These are phyloP conservation scores for Pyrochroa serraticornis DNA, from an alignment of 2,888 invertebrate species.

Conservation along the genomic window DNA sequence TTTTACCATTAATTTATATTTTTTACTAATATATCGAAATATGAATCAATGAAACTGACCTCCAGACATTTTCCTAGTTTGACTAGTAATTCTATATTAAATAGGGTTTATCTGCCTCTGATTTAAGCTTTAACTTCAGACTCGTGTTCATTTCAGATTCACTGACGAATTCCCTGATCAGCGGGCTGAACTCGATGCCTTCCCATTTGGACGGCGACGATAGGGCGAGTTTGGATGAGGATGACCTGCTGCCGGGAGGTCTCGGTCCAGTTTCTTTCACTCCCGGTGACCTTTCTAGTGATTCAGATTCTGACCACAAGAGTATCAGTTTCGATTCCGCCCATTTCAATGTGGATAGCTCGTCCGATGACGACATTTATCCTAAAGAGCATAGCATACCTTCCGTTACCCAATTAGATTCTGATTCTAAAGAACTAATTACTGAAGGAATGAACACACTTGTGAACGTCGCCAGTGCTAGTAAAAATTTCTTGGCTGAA, in stretches of 20 bases:
- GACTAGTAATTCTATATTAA: too few species aligned
- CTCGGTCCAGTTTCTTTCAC: constrained; percentile 30
- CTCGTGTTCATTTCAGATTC: constrained; percentile 49
- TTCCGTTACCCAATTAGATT: constrained; percentile 26
- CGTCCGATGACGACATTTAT: constrained; percentile 52
- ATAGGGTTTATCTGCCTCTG: too few species aligned
- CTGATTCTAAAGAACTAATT: constrained; percentile 13
- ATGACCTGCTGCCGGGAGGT: constrained; percentile 48
- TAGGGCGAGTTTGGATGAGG: constrained; percentile 52
- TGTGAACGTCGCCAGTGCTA: constrained; percentile 15
- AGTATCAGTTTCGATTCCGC: constrained; percentile 55
- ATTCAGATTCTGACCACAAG: constrained; percentile 52
- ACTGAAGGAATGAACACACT: constrained; percentile 21
- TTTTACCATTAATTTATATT: too few species aligned
- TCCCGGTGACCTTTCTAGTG: constrained; percentile 49
- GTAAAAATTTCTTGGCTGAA: constrained; percentile 32
- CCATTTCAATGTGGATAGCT: constrained; percentile 56
- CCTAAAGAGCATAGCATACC: constrained; percentile 49
- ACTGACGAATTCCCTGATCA: constrained; percentile 50
- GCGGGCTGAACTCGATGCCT: constrained; percentile 54
- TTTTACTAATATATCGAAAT: too few species aligned
- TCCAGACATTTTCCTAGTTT: too few species aligned
- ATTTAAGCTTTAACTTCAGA: too few species aligned
- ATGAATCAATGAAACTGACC: too few species aligned
- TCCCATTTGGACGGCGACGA: constrained; percentile 54